Base-by-base conservation (phyloP, 2,888 invertebrate species). In the Philhelius pedissequus region DNA sequence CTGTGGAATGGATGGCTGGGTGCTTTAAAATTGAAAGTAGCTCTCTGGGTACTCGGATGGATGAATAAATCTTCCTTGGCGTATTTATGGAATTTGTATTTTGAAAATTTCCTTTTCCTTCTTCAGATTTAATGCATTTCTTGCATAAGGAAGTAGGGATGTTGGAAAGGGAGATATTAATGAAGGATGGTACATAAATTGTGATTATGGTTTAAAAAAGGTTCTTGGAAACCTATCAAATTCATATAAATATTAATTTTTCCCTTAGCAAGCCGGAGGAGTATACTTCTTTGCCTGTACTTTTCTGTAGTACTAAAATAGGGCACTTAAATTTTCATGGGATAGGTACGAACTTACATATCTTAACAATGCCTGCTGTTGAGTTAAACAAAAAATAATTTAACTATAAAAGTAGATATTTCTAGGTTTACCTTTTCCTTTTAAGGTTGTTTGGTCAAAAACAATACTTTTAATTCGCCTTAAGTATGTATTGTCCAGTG, bases 121-220 rank as follows among this genome's bases (percentile, higher is more conserved):
- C 27, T 62, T 48, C 9, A 30, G 62, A 62, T 62, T 62, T 62
- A 43, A 62, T 62, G 62, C 62, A 62, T 62, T 62, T 62, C 25
- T 43, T 43, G 38, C 38, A 22, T 27, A 43, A 40, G 11, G 7
- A 13, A 9, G 8, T 13, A 13, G 18, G 60, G 13, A 30, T 58
- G n/a, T 30, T 15, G 11, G 15, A 18, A 25, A 18, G 9, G 32
- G n/a, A 15, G 32, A 56, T 71, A 71, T 71, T 71, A 58, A 48
- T 58, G 48, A 45, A 58, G 70, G 70, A 71, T 58, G 58, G 48
- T 58, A 71, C 70, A 71, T 71, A 71, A 71, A 71, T 71, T 71
- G 70, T 71, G 58, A 45, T 71, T 58, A 71, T 35, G 70, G 58
- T 32, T 64, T 25, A n/a, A 48, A 48, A 64, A 64, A 64, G 30